These are phyloP conservation scores for Progne subis DNA, from an alignment of 2,113 vertebrate species.

Conservation along the genomic window DNA sequence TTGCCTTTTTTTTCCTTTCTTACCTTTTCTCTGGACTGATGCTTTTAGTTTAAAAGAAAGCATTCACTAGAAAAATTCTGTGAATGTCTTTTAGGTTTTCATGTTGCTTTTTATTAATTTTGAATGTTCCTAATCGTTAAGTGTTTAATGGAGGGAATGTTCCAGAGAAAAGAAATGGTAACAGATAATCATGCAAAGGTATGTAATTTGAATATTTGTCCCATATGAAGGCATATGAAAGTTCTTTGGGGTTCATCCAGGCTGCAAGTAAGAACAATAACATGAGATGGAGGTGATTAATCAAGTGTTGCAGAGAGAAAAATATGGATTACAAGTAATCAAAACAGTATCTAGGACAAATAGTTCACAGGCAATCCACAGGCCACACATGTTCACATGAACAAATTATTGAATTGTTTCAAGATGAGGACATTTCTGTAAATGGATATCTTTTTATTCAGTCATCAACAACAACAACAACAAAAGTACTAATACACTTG, in stretches of 20 bases:
- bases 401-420: constrained; percentile 21
- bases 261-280: constrained; percentile 28
- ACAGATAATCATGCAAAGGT: constrained; percentile 12
- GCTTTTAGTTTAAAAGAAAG: not conserved
- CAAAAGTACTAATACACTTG: not conserved
- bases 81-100: not conserved
- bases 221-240: not conserved
- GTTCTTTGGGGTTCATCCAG: constrained; percentile 48
- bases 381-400: constrained; percentile 39
- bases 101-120: not conserved
- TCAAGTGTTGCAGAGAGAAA: constrained; percentile 18
- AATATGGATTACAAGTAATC: constrained; percentile 48
- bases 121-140: not conserved
- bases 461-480: not conserved
- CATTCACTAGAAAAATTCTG: not conserved
- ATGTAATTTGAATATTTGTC: constrained; percentile 19
- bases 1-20: not conserved
- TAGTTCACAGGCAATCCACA: constrained; percentile 30
- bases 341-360: constrained; percentile 43
- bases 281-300: constrained; percentile 26
- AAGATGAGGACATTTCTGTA: constrained; percentile 5
- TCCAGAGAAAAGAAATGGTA: not conserved
- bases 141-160: not conserved
- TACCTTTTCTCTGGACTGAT: not conserved
- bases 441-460: not conserved